Conservation (phyloP, 2,113 vertebrate genomes). For the Nettapus auritus region DNA sequence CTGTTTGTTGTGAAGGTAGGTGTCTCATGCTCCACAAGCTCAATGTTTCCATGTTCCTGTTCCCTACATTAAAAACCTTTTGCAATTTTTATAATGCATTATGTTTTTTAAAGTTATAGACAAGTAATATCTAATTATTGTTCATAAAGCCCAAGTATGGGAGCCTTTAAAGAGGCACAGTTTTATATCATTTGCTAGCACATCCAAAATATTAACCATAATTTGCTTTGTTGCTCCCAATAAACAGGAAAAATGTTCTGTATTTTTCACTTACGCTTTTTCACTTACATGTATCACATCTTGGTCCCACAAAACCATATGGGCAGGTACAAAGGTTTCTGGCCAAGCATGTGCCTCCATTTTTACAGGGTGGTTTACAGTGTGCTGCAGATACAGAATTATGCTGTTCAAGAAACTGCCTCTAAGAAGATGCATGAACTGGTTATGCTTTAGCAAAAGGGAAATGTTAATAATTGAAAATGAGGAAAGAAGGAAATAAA, state of each 20-base stretch:
- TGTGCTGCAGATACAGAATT: slow-evolving; percentile 72
- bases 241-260: neutral
- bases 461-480: neutral
- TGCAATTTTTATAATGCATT: neutral
- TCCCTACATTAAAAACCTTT: neutral
- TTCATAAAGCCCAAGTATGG: neutral
- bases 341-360: slow-evolving; percentile 85
- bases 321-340: slow-evolving; percentile 89
- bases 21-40: fast-evolving
- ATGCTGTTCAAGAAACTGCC: neutral
- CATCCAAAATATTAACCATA: neutral
- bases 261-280: neutral
- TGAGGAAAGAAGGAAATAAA: neutral
- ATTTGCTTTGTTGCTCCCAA: neutral
- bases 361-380: slow-evolving; percentile 85
- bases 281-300: slow-evolving; percentile 90
- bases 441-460: neutral
- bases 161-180: neutral
- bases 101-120: neutral
- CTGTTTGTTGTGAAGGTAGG: neutral
- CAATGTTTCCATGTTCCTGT: fast-evolving
- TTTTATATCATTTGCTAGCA: neutral
- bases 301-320: slow-evolving; percentile 90
- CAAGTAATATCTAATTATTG: neutral
- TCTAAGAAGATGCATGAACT: neutral